Evolutionary conservation across 2,888 invertebrate genomes (phyloP).

Genomic region (Eupeodes latifasciatus): DNA sequence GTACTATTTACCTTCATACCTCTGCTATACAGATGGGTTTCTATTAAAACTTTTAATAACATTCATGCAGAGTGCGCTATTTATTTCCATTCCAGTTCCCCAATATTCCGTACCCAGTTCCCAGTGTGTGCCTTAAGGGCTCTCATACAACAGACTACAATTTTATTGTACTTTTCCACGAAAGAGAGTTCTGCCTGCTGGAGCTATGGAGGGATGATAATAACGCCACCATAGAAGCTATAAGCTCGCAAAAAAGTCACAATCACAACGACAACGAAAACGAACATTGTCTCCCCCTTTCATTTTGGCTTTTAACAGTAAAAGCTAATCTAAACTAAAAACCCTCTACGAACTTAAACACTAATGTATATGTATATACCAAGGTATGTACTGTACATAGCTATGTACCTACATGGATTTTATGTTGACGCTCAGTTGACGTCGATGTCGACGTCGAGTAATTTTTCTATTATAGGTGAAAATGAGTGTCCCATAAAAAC

Average conservation of each 20-base stretch:
- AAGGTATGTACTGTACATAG: too few relatives aligned
- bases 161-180: constrained; percentile 66
- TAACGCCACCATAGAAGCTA: constrained; percentile 7
- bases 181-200: constrained; percentile 57
- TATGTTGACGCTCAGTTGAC: background rate
- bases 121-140: constrained; percentile 14
- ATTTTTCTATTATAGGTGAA: constrained; percentile 75
- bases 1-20: too few relatives aligned
- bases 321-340: constrained; percentile 53
- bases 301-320: constrained; percentile 10
- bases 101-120: background rate
- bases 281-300: background rate
- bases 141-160: background rate
- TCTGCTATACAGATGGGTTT: background rate
- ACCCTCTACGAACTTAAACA: constrained; percentile 33
- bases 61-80: constrained; percentile 45
- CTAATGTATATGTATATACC: too few relatives aligned
- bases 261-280: background rate
- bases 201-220: constrained; percentile 56
- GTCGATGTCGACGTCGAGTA: constrained; percentile 48
- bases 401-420: constrained; percentile 14
- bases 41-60: constrained; percentile 63
- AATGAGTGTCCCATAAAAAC: constrained; percentile 70
- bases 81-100: constrained; percentile 28
- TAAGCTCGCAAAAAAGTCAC: too few relatives aligned